A percentile compares a stretch with the other conserved stretches of the same genome.
Conservation (phyloP, 2,888 invertebrate species). For the Lepidonotus clava region DNA sequence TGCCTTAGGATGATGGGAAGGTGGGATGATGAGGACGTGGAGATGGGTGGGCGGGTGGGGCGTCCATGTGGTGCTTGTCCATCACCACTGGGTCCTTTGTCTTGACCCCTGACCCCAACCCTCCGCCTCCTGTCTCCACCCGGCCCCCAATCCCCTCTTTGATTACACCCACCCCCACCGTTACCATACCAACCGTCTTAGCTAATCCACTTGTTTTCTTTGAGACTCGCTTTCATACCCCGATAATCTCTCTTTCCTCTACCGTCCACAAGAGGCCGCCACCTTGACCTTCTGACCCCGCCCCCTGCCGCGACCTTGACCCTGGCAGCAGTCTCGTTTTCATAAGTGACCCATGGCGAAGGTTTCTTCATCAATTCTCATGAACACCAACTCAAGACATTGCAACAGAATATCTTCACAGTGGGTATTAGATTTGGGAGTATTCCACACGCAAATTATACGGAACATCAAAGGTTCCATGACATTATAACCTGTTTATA, state of each 20-base stretch:
- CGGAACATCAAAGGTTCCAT: too few species aligned
- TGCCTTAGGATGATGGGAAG: too few species aligned
- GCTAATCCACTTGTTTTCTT: constrained; percentile 40
- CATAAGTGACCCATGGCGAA: background rate
- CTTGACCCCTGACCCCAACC: constrained; percentile 5
- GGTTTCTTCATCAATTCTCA: constrained; percentile 23
- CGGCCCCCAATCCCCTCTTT: background rate
- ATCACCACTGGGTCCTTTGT: constrained; percentile 48
- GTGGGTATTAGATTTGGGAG: too few species aligned
- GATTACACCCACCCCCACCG: background rate
- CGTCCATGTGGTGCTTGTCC: background rate
- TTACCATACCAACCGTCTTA: constrained; percentile 41
- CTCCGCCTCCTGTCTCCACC: background rate
- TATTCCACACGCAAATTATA: too few species aligned
- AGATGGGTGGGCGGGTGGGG: background rate
- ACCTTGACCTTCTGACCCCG: constrained; percentile 24
- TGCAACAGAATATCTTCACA: too few species aligned
- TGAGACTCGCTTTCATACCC: background rate
- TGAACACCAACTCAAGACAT: constrained; percentile 16
- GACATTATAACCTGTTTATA: too few species aligned
- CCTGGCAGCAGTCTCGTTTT: background rate
- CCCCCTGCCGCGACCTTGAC: background rate
- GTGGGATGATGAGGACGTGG: too few species aligned
- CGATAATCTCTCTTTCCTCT: background rate
- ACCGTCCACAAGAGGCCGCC: background rate